Evolutionary conservation across 2,113 vertebrate genomes (phyloP).

Genomic region (Scalopus aquaticus): DNA sequence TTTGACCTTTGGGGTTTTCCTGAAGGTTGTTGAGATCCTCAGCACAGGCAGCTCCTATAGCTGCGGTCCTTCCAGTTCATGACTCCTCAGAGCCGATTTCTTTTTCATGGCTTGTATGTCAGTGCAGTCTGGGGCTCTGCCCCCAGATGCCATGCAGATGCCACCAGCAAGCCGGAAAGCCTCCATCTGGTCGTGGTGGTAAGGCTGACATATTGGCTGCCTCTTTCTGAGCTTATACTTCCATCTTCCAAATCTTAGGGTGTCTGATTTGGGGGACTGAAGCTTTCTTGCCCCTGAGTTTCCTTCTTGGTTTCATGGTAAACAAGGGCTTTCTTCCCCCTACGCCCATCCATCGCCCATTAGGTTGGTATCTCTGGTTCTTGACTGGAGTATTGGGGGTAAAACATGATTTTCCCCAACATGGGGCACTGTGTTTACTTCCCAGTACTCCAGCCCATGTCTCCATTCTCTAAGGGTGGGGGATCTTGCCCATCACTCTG

Average conservation of each 20-base stretch:
- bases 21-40: accelerated
- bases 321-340: background rate
- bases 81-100: background rate
- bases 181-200: background rate
- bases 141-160: background rate
- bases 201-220: background rate
- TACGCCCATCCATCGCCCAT: too few species aligned
- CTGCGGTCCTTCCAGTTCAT: background rate
- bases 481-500: background rate
- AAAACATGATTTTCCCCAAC: background rate
- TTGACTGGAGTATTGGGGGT: background rate
- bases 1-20: background rate
- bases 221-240: background rate
- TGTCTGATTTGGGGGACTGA: background rate
- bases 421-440: background rate
- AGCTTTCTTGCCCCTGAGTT: background rate
- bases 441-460: background rate
- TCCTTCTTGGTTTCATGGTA: background rate
- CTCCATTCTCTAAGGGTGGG: background rate
- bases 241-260: background rate
- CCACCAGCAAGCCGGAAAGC: background rate
- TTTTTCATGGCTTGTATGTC: background rate
- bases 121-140: background rate
- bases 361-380: too few species aligned
- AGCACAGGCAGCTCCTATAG: accelerated